Conservation (phyloP, 1,140 invertebrate genomes). For the Drosophila ananassae region DNA sequence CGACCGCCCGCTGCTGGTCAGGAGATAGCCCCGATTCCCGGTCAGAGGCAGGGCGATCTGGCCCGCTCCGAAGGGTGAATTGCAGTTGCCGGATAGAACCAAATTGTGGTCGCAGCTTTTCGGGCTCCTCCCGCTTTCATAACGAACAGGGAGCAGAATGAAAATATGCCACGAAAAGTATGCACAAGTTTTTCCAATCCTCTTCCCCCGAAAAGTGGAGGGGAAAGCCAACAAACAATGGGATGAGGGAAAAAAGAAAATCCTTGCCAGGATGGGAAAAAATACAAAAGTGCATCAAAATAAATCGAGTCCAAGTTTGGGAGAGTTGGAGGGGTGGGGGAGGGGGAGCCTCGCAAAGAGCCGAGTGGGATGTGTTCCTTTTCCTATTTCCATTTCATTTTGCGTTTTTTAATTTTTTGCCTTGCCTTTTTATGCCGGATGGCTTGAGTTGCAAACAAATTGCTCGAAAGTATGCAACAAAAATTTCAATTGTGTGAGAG, state of each 20-base stretch:
- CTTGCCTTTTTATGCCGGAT: neutral
- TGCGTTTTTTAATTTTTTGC: neutral
- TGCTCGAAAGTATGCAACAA: slow-evolving; percentile 73
- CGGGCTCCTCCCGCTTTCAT: slow-evolving; percentile 43
- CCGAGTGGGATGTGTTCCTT: slow-evolving; percentile 14
- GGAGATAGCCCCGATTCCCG: slow-evolving; percentile 45
- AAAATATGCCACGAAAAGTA: slow-evolving; percentile 55
- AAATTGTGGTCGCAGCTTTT: slow-evolving; percentile 50
- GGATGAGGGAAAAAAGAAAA: slow-evolving; percentile 11
- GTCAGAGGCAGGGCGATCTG: neutral
- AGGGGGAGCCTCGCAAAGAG: neutral
- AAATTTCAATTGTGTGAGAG: slow-evolving; percentile 73
- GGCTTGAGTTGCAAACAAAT: slow-evolving; percentile 63
- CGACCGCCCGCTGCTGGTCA: slow-evolving; percentile 40
- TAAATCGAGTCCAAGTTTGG: slow-evolving; percentile 57
- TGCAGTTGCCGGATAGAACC: slow-evolving; percentile 36
- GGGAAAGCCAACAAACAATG: too few relatives aligned
- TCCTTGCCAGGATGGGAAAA: slow-evolving; percentile 26
- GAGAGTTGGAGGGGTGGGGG: too few relatives aligned
- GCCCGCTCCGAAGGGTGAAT: slow-evolving; percentile 38
- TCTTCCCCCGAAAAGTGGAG: neutral
- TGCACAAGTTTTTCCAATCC: slow-evolving; percentile 53
- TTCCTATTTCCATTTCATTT: slow-evolving; percentile 5
- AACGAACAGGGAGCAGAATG: slow-evolving; percentile 43
- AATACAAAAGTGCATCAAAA: slow-evolving; percentile 47